Evolutionary conservation across 1,140 invertebrate genomes (phyloP).

Genomic region (Drosophila pachea): DNA sequence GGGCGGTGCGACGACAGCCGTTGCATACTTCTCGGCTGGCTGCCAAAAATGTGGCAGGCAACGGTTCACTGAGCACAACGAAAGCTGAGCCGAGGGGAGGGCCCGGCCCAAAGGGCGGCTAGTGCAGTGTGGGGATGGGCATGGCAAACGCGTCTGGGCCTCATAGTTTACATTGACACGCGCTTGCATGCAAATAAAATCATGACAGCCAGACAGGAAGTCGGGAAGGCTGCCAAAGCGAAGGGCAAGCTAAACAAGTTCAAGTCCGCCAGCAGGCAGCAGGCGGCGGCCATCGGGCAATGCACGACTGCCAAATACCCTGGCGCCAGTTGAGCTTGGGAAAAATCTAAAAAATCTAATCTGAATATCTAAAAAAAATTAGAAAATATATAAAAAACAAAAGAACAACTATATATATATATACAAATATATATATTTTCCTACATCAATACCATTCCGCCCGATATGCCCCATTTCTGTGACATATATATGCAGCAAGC

Average conservation of each 20-base stretch:
- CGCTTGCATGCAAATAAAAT: constrained; percentile 60
- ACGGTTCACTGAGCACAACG: constrained; percentile 41
- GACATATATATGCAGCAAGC: no score
- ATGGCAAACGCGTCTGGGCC: constrained; percentile 30
- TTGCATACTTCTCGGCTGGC: constrained; percentile 52
- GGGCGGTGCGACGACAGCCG: constrained; percentile 33
- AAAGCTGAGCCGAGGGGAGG: not conserved
- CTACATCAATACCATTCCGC: no score
- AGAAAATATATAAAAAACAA: not conserved
- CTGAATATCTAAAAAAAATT: no score
- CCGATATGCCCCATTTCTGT: no score
- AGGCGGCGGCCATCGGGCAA: no score
- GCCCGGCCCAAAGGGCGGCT: no score
- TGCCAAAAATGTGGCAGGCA: constrained; percentile 58
- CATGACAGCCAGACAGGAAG: constrained; percentile 54
- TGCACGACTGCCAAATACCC: not conserved
- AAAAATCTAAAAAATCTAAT: no score
- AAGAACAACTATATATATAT: no score
- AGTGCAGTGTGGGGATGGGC: not conserved
- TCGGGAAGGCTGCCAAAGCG: constrained; percentile 36
- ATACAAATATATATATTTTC: no score
- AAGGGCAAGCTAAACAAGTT: constrained; percentile 4
- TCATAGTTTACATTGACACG: constrained; percentile 57
- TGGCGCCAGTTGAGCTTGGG: not conserved
- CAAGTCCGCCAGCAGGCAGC: not conserved